phyloP scores from a whole-genome alignment of 2,888 invertebrate species.

The Tenthredo amoena region DNA sequence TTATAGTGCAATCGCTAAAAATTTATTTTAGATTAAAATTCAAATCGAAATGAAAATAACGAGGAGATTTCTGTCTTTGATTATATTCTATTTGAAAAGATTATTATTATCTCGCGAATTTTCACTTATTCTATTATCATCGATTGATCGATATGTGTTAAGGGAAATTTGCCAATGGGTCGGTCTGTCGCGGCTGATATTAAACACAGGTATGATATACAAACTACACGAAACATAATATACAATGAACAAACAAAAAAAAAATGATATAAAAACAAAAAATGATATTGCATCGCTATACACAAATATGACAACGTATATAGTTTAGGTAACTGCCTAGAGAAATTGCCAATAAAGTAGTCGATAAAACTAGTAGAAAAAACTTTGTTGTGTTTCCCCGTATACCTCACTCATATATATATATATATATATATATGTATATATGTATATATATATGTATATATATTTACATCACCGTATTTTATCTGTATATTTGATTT shows the following conservation, averaged over 20 bases:
- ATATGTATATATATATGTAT: slow-evolving; percentile 60
- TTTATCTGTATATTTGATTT: slow-evolving; percentile 35
- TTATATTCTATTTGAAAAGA: neutral
- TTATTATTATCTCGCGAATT: neutral
- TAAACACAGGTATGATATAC: slow-evolving; percentile 44
- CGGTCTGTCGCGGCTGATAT: slow-evolving; percentile 57
- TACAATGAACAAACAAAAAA: slow-evolving; percentile 7
- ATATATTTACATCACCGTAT: slow-evolving; percentile 61
- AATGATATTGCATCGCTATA: slow-evolving; percentile 61
- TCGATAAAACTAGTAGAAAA: slow-evolving; percentile 78
- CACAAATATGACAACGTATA: slow-evolving; percentile 73
- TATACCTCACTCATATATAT: slow-evolving; percentile 64
- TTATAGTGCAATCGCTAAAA: neutral
- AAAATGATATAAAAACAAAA: neutral
- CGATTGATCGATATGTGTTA: neutral
- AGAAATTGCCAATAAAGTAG: slow-evolving; percentile 78
- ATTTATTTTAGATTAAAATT: neutral
- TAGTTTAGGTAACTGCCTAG: slow-evolving; percentile 77
- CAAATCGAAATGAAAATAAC: neutral
- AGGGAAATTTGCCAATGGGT: slow-evolving; percentile 1
- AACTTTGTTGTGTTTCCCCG: slow-evolving; percentile 76
- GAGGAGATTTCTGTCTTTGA: neutral
- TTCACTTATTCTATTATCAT: neutral
- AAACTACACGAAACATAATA: slow-evolving; percentile 47
- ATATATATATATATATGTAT: slow-evolving; percentile 58